These are phyloP conservation scores for Xenopus tropicalis DNA, from an alignment of 2,113 vertebrate species.

Conservation along the genomic window UCB_Xtro_10.0 CM004447.2:15273001-15273500, in stretches of 20 bases:
- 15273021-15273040: constrained; percentile 71
- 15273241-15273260: too few relatives aligned
- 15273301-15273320: fast-evolving
- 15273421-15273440: too few relatives aligned
- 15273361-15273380: too few relatives aligned
- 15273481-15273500: too few relatives aligned
- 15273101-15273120: constrained; percentile 84
- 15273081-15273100: constrained; percentile 93
- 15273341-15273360: too few relatives aligned
- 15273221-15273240: neutral
- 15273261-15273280: too few relatives aligned
- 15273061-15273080: constrained; percentile 82
- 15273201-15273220: neutral
- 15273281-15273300: too few relatives aligned
- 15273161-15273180: constrained; percentile 88
- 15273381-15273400: too few relatives aligned
- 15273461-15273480: too few relatives aligned
- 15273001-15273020: constrained; percentile 83
- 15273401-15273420: too few relatives aligned
- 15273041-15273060: constrained; percentile 75
- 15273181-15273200: constrained; percentile 92
- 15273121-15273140: constrained; percentile 72
- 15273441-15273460: too few relatives aligned
- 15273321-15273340: too few relatives aligned
- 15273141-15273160: constrained; percentile 53